Evolutionary conservation across 2,797 vertebrate genomes (phyloP), one percentile per base, ranked within the genome.

Genomic region (Rallus crepitans): DNA sequence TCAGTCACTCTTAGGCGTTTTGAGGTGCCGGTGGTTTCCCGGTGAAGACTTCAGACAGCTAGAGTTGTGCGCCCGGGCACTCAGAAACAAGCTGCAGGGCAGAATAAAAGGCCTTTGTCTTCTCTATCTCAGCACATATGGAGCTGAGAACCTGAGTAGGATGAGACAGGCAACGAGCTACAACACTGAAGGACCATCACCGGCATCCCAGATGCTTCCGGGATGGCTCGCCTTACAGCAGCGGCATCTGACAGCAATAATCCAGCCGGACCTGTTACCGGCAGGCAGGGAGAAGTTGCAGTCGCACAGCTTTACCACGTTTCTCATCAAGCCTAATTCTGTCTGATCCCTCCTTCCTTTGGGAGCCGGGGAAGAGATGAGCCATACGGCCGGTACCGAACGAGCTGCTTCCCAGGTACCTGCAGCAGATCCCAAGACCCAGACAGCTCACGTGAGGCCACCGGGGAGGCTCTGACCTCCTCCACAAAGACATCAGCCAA

Each of bases 361-460:
- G 76, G 45, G 64, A 93, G 42, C 56, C 73, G 42, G 21, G 31
- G 27, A 6, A 80, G 18, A 85, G 2, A 42, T 0, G 0, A 83
- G 48, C 59, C 3, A 0, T 39, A 68, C 0, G 2, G 66, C 55
- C 0, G 0, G 27, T 4, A 3, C 73, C 3, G 0, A 93, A 48
- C 1, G 1, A 61, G 37, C 37, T 2, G 2, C 2, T 18, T 78
- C 53, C 78, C 69, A 75, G 61, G 27, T 87, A 87, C 55, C 91
- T 72, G 76, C 0, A 0, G 66, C 40, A 78, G 19, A 81, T 73
- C 69, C 80, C 40, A 31, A 90, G 75, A 55, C 33, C 17, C 65
- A 71, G 28, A 77, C 33, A 79, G 82, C 35, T 66, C 61, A n/a
- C 1, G 1, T 30, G 2, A 89, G 66, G 76, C 64, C 12, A 2